These are phyloP conservation scores for Agrochola lota DNA, from an alignment of 2,888 invertebrate genomes.

Conservation along the genomic window DNA sequence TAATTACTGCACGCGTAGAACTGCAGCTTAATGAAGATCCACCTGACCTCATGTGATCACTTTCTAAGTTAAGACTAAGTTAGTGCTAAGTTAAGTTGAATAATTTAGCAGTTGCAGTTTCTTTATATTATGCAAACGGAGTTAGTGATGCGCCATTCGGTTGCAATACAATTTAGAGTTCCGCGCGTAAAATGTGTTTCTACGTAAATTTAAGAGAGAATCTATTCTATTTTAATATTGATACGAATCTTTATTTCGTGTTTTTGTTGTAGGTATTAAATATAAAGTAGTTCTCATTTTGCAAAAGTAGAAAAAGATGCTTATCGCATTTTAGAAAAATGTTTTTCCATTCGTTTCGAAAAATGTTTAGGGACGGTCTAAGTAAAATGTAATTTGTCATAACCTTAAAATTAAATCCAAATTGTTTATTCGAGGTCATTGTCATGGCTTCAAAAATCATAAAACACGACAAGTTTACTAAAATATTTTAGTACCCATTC, in stretches of 20 bases:
- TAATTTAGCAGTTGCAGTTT: slow-evolving; percentile 10
- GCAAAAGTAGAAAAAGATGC: background rate
- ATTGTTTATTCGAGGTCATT: slow-evolving; percentile 36
- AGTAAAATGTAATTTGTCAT: background rate
- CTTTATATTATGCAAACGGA: background rate
- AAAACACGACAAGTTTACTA: slow-evolving; percentile 37
- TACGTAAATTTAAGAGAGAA: background rate
- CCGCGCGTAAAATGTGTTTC: background rate
- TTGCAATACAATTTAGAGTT: no score
- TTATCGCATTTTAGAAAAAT: background rate
- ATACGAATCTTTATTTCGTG: background rate
- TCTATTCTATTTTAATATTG: background rate
- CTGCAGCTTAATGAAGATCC: slow-evolving; percentile 75
- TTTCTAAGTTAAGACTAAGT: slow-evolving; percentile 74
- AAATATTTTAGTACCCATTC: slow-evolving; percentile 50
- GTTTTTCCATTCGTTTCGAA: background rate
- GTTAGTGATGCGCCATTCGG: background rate
- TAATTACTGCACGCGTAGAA: slow-evolving; percentile 65
- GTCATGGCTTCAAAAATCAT: slow-evolving; percentile 38
- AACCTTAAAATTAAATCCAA: background rate
- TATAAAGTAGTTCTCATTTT: background rate
- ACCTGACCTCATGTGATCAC: slow-evolving; percentile 68
- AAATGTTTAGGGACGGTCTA: no score
- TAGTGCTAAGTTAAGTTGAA: slow-evolving; percentile 11
- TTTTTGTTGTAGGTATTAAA: background rate